Percentiles rank a stretch among this genome's conserved stretches.
phyloP scores from a whole-genome alignment of 2,888 invertebrate genomes.

The Rhamnusium bicolor region DNA sequence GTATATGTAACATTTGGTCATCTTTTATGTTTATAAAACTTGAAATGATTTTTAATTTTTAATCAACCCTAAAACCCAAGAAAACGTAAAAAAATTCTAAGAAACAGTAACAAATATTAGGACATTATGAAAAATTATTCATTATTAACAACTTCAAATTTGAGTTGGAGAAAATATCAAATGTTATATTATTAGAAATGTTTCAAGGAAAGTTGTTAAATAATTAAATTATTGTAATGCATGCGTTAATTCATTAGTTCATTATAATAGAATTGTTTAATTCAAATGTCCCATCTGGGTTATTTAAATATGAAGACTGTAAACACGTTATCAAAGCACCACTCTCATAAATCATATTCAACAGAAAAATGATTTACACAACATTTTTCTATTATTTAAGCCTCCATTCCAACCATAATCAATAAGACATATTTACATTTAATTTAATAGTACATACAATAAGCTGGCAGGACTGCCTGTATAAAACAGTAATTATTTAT shows the following conservation, averaged over 20 bases:
- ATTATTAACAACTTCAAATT: not conserved
- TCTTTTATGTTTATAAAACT: no score
- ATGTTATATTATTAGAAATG: not conserved
- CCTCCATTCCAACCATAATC: constrained; percentile 18
- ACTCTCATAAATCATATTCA: not conserved
- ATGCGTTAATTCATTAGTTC: not conserved
- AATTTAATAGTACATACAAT: constrained; percentile 48
- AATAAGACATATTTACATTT: constrained; percentile 48
- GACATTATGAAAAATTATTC: no score
- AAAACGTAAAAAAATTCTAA: no score
- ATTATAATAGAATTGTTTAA: not conserved
- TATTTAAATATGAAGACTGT: not conserved
- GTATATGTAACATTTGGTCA: no score
- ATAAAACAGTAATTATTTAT: constrained; percentile 50
- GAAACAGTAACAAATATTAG: no score
- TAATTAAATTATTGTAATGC: not conserved
- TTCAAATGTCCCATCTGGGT: not conserved
- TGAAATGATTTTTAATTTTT: no score
- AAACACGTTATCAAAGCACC: not conserved
- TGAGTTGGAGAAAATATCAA: not conserved
- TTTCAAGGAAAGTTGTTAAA: not conserved
- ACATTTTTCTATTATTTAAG: not conserved
- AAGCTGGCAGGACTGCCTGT: constrained; percentile 36
- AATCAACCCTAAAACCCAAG: no score
- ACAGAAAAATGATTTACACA: constrained; percentile 2